Base-by-base conservation (phyloP, 2,113 vertebrate species). In the Paraplagusia blochii region DNA sequence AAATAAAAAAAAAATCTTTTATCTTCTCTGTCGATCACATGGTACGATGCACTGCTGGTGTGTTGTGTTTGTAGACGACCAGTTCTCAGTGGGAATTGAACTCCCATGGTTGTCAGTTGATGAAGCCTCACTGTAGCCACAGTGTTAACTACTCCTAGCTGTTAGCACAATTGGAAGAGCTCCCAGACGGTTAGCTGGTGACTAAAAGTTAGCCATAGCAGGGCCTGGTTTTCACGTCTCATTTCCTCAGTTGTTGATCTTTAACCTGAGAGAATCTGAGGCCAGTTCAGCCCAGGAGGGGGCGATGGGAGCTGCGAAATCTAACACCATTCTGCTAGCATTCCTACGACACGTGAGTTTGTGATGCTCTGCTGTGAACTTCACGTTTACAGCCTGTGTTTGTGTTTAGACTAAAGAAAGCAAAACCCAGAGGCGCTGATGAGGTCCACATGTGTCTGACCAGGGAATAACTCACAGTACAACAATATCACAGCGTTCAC, bases 291-390 rank as follows among this genome's bases (percentile, higher is more conserved):
- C 53, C 38, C 39, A 45, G 34, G 47, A 72, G 75, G 64, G 62
- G 61, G 81, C 43, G 14, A 53, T 45, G 63, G 53, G 61, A 45
- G 69, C 72, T 74, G 79, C 73, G 85, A 76, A 87, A 89, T 81
- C 50, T 72, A 84, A 85, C 87, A 84, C 84, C 72, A 14, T 9
- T 45, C 18, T 82, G 82, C 82, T 82, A 53, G 84, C 82, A 84
- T 84, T 87, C 82, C 81, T 29, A 42, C 36, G 74, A 78, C 68
- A 36, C 79, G 63, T 79, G 50, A 77, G 71, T 68, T 80, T 44
- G 52, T 48, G 74, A 83, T 69, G 50, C 43, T 63, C 47, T 55
- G 43, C 67, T 75, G 22, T 15, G 49, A 14, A 14, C 19, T 12
- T 80, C 52, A 47, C 57, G 75, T 86, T 88, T 81, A 77, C 69